Base-by-base conservation (phyloP, 2,797 vertebrate genomes). In the Chrysocyon brachyurus region DNA sequence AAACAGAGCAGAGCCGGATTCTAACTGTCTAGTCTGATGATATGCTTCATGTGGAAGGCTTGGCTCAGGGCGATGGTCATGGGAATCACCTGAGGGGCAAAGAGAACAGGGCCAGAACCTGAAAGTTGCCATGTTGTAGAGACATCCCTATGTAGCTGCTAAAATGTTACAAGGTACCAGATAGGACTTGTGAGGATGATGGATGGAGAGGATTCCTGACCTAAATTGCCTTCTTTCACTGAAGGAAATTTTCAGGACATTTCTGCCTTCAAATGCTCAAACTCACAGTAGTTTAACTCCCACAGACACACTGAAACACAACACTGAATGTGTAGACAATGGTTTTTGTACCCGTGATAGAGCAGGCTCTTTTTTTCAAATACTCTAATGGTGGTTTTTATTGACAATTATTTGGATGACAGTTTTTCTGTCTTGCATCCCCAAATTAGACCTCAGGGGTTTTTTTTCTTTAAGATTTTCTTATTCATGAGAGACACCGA, bases 31-130 rank as follows among this genome's bases (percentile, higher is more conserved):
- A 96, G 68, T 87, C 57, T 95, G 90, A 81, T 95, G 21, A 84
- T 63, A 54, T 81, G 89, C 97, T 97, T 98, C 91, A 75, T 94
- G 54, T 28, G 12, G 59, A 89, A 86, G 88, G 70, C 95, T 96
- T 59, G 94, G 90, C 64, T 91, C 70, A 26, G 91, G 77, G 66
- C 14, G 5, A 8, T 88, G 90, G 82, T 96, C 84, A 96, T 97
- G 97, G 97, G 94, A 97, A 96, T 97, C 94, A 92, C 97, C 87
- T 93, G 90, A 96, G 82, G 49, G 36, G 57, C 75, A 54, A 85
- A 98, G 97, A 96, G 87, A 84, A 96, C 63, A 61, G 70, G 15
- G 1, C n/a, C 73, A 19, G n/a, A 63, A 31, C 17, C 28, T 36
- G 5, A 17, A 49, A 70, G 46, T 10, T 26, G 3, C 49, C 19